Base-by-base conservation (phyloP, 2,797 vertebrate genomes). In the Hafferia zeledoni region DNA sequence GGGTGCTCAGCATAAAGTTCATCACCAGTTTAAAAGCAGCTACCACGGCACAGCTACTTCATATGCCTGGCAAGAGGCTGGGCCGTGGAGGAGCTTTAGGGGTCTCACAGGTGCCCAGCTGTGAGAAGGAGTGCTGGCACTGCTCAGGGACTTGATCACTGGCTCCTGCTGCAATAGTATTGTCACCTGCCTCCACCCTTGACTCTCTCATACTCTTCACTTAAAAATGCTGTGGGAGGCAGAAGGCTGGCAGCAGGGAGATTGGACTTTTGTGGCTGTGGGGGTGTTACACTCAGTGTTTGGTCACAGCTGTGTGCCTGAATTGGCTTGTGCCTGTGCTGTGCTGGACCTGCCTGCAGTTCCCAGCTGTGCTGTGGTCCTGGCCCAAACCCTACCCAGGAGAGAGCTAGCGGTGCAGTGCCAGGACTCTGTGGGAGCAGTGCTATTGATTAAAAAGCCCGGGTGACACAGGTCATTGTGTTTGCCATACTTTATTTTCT, bases 251-350 rank as follows among this genome's bases (percentile, higher is more conserved):
- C 4, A 8, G 52, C 52, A 53, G 50, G 24, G n/a, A 31, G 39
- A 31, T 13, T 0, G 4, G 13, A 47, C 18, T 56, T 46, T 17
- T 19, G 3, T 0, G 3, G 57, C 63, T 14, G 31, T 4, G 2
- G 2, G 5, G 20, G 33, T 3, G 5, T 33, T 55, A 7, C 25
- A 5, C n/a, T 10, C 56, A 33, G 33, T 1, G 0, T 27, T 59
- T 3, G 24, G 53, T 43, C 49, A n/a, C 14, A 23, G 1, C 6
- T 0, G 3, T 4, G 4, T 37, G 43, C 23, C 41, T 15, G 47
- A 19, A 37, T 9, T 0, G 0, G 43, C 4, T 7, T 1, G 0
- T 7, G 25, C 0, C 2, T 3, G 23, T 31, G 80, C 33, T 7
- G 10, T 5, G 10, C 30, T 43, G 53, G 35, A 37, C 60, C 75